Evolutionary conservation across 2,888 invertebrate species (phyloP), one percentile per base, ranked within the genome.

Genomic region (Acanthosepion lycidas): DNA sequence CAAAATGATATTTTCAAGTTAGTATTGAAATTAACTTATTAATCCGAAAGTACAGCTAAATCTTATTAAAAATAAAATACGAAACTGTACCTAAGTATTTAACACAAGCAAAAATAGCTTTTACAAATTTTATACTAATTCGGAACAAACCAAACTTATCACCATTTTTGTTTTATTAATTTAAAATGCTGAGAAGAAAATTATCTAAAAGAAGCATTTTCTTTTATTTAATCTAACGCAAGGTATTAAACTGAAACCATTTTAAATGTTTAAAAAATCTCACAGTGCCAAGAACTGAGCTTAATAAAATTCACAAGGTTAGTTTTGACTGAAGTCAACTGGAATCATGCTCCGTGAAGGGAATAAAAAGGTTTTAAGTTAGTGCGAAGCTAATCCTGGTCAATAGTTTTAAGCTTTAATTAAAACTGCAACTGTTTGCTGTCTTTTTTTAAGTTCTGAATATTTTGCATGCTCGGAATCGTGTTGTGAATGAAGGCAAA

Each of bases 331-430:
- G 12, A 33, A 78, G n/a, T 12, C n/a, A 15, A 78, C n/a, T n/a
- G 15, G n/a, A n/a, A 78, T 78, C 78, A 78, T 12, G 78, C 78
- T n/a, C n/a, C n/a, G 18, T n/a, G 78, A 33, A 78, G 78, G n/a
- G n/a, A n/a, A 18, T 78, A 78, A 78, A 42, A 78, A n/a, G n/a
- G 15, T n/a, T n/a, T 78, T 64, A 26, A 26, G 64, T 64, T n/a
- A n/a, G n/a, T n/a, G 9, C 15, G 78, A n/a, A n/a, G 28, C 78
- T 26, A 78, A 78, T 78, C 78, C 78, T 78, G 78, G 78, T 33
- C 78, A 78, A 78, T 78, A n/a, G 78, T 78, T 78, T 78, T 78
- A 78, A 78, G n/a, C 78, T 78, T 78, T 78, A n/a, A 78, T 78
- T 78, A 78, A 78, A 78, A 78, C n/a, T 78, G 9, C n/a, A n/a